Evolutionary conservation across 2,113 vertebrate genomes (phyloP).

Genomic region (Tinamus guttatus): DNA sequence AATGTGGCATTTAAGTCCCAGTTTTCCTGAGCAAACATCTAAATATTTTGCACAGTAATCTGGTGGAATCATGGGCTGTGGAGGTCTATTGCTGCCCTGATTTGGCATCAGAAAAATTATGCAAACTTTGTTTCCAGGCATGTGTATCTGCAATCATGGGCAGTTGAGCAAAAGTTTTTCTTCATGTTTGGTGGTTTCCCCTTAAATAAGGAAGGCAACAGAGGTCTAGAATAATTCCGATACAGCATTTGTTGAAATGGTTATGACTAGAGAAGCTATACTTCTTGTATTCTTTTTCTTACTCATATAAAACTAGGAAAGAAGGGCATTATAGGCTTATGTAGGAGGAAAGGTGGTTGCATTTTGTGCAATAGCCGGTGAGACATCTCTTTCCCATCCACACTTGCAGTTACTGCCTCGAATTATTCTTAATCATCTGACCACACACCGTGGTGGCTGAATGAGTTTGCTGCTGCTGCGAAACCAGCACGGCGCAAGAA

Average conservation of each 20-base stretch:
- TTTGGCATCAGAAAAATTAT: rapidly evolving
- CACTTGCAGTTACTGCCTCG: not conserved
- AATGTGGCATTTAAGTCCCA: not conserved
- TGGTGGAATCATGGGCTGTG: not conserved
- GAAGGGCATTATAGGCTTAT: rapidly evolving
- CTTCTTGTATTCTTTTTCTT: not conserved
- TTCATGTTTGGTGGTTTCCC: not conserved
- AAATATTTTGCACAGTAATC: not conserved
- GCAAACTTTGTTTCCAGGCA: not conserved
- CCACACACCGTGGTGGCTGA: not conserved
- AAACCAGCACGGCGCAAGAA: not conserved
- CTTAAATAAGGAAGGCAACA: not conserved
- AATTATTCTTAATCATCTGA: not conserved
- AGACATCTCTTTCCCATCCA: not conserved
- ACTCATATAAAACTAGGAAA: not conserved
- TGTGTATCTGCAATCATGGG: not conserved
- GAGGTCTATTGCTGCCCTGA: not conserved
- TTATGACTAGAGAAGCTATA: not conserved
- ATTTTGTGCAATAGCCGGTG: not conserved
- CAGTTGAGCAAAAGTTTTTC: not conserved
- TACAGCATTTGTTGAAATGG: not conserved
- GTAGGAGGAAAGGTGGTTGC: not conserved
- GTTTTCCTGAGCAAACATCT: not conserved
- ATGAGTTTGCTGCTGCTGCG: not conserved
- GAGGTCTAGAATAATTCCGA: not conserved